A percentile compares a stretch with the other conserved stretches of the same genome.
Conservation (phyloP, 2,888 invertebrate genomes). For the Apodemia hepburni region DNA sequence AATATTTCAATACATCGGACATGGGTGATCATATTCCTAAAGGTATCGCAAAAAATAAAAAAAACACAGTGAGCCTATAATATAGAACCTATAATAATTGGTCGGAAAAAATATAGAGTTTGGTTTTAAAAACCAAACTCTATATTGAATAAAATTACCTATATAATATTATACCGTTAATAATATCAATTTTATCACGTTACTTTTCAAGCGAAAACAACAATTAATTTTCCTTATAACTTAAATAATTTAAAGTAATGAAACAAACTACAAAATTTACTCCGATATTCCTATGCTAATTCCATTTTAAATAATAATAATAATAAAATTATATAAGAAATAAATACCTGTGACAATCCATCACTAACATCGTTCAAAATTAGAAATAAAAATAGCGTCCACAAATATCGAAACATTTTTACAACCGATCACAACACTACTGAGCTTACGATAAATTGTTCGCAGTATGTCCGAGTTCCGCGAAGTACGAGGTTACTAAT, state of each 20-base stretch:
- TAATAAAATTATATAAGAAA: slow-evolving; percentile 17
- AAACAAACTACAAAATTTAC: not conserved
- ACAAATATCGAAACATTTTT: slow-evolving; percentile 39
- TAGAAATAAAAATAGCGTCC: slow-evolving; percentile 38
- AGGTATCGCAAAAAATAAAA: too few relatives aligned
- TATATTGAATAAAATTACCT: too few relatives aligned
- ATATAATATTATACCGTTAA: too few relatives aligned
- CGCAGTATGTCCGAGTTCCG: slow-evolving; percentile 12
- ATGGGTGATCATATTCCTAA: too few relatives aligned
- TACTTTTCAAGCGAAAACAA: not conserved
- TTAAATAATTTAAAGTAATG: not conserved
- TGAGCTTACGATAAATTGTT: not conserved
- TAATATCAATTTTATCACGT: not conserved
- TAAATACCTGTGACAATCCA: slow-evolving; percentile 54
- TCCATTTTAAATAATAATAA: slow-evolving; percentile 15
- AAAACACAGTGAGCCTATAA: too few relatives aligned
- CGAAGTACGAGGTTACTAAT: slow-evolving; percentile 25
- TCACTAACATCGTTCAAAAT: slow-evolving; percentile 49
- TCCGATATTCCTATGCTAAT: not conserved
- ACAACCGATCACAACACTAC: slow-evolving; percentile 19
- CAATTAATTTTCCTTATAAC: not conserved
- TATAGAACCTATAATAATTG: too few relatives aligned
- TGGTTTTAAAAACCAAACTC: too few relatives aligned
- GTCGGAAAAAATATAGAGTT: too few relatives aligned
- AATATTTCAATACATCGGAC: too few relatives aligned